Evolutionary conservation across 2,888 invertebrate genomes (phyloP).

Genomic region (Neria commutata): DNA sequence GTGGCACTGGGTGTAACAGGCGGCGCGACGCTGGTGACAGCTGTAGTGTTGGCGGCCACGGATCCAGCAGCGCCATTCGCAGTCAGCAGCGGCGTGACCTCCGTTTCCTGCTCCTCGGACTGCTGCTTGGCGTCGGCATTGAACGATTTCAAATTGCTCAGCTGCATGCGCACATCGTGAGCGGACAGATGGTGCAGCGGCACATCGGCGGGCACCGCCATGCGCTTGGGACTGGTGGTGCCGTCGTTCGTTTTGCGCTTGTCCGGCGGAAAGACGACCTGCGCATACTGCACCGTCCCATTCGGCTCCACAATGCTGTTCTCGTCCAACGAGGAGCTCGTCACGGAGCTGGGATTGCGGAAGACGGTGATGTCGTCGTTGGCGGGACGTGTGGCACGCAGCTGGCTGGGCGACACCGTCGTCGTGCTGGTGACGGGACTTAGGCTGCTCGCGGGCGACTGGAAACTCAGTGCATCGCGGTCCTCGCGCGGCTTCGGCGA

Average conservation of each 20-base stretch:
- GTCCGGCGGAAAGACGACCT: conserved; percentile 56
- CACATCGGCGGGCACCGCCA: conserved; percentile 54
- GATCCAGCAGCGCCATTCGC: neutral
- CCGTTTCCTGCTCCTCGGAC: neutral
- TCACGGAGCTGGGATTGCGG: conserved; percentile 52
- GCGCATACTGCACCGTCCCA: conserved; percentile 52
- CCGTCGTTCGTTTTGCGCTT: conserved; percentile 47
- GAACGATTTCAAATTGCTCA: conserved; percentile 53
- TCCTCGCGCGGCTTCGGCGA: conserved; percentile 49
- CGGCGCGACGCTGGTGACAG: neutral
- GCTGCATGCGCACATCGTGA: conserved; percentile 54
- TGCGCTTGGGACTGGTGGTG: conserved; percentile 48
- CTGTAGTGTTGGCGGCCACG: neutral
- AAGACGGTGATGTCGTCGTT: conserved; percentile 40
- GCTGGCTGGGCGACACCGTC: conserved; percentile 37
- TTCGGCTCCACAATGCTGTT: conserved; percentile 43
- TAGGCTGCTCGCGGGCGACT: conserved; percentile 27
- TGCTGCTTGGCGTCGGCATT: conserved; percentile 30
- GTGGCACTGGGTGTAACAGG: neutral
- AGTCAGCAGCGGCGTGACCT: neutral
- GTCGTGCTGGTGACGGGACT: conserved; percentile 44
- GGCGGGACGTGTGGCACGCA: conserved; percentile 24
- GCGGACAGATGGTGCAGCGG: conserved; percentile 55
- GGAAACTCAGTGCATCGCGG: conserved; percentile 16
- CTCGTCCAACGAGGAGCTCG: conserved; percentile 48